Evolutionary conservation across 2,888 invertebrate genomes (phyloP), one percentile per base, ranked within the genome.

Genomic region (Zygaena filipendulae): DNA sequence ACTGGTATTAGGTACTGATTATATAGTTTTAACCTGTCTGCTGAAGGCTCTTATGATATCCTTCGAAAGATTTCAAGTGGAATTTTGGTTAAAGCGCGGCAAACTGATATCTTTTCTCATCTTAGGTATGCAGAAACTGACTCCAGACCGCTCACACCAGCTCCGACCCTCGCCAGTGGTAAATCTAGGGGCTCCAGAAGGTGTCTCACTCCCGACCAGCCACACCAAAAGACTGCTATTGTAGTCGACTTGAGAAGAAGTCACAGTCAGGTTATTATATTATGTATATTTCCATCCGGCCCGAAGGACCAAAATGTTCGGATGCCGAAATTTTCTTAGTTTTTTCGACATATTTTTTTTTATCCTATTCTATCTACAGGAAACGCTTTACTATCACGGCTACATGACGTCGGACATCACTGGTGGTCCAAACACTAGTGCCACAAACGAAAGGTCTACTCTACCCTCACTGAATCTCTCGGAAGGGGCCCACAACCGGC

Each of bases 71-170:
- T n/a, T n/a, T n/a, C n/a, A n/a, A n/a, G n/a, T n/a, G n/a, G n/a
- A n/a, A n/a, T n/a, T n/a, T n/a, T n/a, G n/a, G n/a, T n/a, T n/a
- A n/a, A n/a, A n/a, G n/a, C n/a, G n/a, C n/a, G n/a, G n/a, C n/a
- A n/a, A n/a, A n/a, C n/a, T n/a, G n/a, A n/a, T n/a, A n/a, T n/a
- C n/a, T n/a, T n/a, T n/a, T n/a, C n/a, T n/a, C n/a, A n/a, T n/a
- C n/a, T n/a, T 36, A 87, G 89, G 38, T 92, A 92, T 49, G 89
- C 92, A 0, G 91, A 92, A 45, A 92, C 91, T 0, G 92, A 92
- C 56, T 93, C 92, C 0, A 79, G 92, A 12, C 91, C 92, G 0
- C 62, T 88, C 38, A 91, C 92, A 0, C 92, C 92, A 1, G 87
- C 91, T 0, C 91, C 91, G 1, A 90, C 90, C 1, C 77, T 89